Evolutionary conservation across 2,888 invertebrate genomes (phyloP), one percentile per base, ranked within the genome.

Genomic region (Papilio elwesi): DNA sequence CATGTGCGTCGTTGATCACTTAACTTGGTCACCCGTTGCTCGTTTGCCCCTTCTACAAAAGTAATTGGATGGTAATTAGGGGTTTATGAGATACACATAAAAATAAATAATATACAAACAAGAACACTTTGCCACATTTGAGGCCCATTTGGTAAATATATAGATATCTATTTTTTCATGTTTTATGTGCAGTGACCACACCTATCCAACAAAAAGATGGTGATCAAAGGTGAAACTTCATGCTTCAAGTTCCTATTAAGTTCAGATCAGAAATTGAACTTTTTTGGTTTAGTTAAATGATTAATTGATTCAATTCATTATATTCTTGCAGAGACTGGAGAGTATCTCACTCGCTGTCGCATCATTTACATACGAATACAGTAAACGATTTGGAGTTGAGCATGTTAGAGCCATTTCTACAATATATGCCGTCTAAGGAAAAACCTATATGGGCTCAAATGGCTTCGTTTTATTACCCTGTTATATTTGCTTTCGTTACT

Each of bases 281-380:
- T 1, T 47, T 36, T 9, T 53, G 6, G 6, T 1, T 26, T 10
- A 57, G n/a, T 65, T 70, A 26, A 16, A 49, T 3, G 15, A 48
- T 52, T 55, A 49, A 65, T 48, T 36, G n/a, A 15, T 6, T 16
- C 38, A 70, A 9, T 43, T 9, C 9, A 43, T 43, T 43, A 5
- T 66, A 74, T 43, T 74, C 73, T 93, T 93, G 75, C 85, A 95
- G 95, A 68, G 96, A 97, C 68, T 98, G 97, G 97, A 94, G 97
- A 51, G 95, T 98, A 70, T 95, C 96, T 0, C 98, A 98, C 81
- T 95, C 95, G 0, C 86, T 98, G 80, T 97, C 97, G 9, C 98
- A 98, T 84, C 98, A 98, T 81, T 89, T 96, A 26, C 96, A 96
- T 83, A 96, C 98, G 0, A 98, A 98, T 83, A 97, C 97, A 0